Base-by-base conservation (phyloP, 2,888 invertebrate species). In the Macrostomum cliftonense region DNA sequence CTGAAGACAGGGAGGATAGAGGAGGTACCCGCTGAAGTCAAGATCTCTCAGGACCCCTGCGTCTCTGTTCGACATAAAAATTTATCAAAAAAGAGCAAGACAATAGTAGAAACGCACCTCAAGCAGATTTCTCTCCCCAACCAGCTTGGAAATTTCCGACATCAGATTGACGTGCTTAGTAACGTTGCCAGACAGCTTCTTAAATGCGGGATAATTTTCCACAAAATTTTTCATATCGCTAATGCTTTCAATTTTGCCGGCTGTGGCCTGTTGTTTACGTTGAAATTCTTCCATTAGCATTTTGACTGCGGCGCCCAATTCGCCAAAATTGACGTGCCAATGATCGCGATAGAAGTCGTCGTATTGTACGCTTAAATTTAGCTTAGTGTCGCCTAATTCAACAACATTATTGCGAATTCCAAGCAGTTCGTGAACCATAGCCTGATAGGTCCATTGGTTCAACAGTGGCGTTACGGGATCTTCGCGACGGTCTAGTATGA, bases 371-470 rank as follows among this genome's bases (percentile, higher is more conserved):
- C 81, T 53, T 97, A 76, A 67, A 28, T 28, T 28, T 4, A 28
- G 5, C 28, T 28, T 28, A 9, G 28, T 28, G 37, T 21, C 17
- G 16, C 38, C 40, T 12, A 46, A 46, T 42, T 81, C 85, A 21
- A 97, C 91, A 51, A 93, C 78, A 72, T 91, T 89, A 70, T 89
- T 91, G 62, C 79, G 80, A 56, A 99, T 89, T 0, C 81, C 81
- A 40, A 99, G 71, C 47, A 97, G 71, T 71, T 99, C 95, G 71
- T 99, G 97, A 12, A 99, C 89, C 97, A 99, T 97, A 1, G 97
- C 97, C 71, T 99, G 95, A 73, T 99, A 99, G 0, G 95, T 97
- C 97, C 97, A 99, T 77, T 89, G 77, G 71, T 85, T 89, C 36
- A 99, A 72, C 49, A 99, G 71, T 0, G 97, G 97, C 0, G 97